Conservation (phyloP, 2,113 vertebrate genomes). For the Macquaria ambigua region DNA sequence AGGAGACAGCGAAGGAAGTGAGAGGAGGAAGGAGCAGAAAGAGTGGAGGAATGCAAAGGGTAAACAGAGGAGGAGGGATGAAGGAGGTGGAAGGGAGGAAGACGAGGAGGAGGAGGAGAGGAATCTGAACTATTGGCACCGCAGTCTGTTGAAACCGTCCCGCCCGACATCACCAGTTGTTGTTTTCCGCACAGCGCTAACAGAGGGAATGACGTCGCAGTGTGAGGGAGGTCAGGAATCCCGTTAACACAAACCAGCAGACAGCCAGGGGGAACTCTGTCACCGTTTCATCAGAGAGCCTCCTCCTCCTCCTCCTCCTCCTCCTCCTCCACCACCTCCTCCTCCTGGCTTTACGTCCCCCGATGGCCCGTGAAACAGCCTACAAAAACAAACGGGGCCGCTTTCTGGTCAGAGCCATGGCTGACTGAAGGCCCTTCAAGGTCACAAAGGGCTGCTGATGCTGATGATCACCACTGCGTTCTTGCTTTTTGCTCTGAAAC, state of each 20-base stretch:
- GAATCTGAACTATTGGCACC: conserved; percentile 27
- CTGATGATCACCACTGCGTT: not conserved
- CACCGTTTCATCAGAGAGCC: conserved; percentile 10
- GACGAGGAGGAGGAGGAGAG: conserved; percentile 1
- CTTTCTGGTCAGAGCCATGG: not conserved
- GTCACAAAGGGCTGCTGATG: not conserved
- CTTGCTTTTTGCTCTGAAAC: too few species aligned
- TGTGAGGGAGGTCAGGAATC: conserved; percentile 49
- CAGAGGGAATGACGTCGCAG: not conserved
- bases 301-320: not conserved
- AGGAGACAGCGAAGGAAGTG: not conserved
- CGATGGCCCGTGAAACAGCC: conserved; percentile 25
- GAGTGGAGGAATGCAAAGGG: not conserved
- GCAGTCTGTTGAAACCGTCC: conserved; percentile 15
- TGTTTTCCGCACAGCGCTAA: conserved; percentile 6
- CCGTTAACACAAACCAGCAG: conserved; percentile 53
- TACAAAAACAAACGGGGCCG: conserved; percentile 25
- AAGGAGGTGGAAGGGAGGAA: not conserved
- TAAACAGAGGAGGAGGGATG: not conserved
- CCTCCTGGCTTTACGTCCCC: not conserved
- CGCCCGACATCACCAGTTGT: conserved; percentile 11
- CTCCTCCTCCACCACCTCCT: not conserved
- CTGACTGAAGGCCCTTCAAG: not conserved
- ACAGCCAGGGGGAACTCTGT: conserved; percentile 16
- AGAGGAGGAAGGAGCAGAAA: not conserved